Percentiles rank a stretch among this genome's conserved stretches.
Conservation (phyloP, 2,113 vertebrate species). For the Saiga tatarica region DNA sequence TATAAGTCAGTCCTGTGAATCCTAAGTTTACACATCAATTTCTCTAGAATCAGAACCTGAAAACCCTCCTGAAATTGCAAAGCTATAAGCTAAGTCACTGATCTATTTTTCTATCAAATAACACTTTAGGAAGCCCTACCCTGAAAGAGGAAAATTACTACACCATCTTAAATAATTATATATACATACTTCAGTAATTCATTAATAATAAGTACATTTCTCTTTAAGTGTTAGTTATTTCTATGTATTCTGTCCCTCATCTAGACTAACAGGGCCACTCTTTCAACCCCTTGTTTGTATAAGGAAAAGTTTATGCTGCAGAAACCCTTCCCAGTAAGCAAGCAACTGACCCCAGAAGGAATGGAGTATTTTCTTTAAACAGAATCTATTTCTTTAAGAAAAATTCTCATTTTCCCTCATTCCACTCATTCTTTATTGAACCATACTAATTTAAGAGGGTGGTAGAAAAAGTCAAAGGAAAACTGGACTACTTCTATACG, state of each 20-base stretch:
- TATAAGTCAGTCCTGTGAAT: not conserved
- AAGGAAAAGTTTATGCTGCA: not conserved
- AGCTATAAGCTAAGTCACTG: not conserved
- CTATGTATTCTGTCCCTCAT: conserved; percentile 19
- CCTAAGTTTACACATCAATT: not conserved
- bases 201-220: not conserved
- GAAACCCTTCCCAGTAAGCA: not conserved
- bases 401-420: not conserved
- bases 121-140: not conserved
- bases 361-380: not conserved
- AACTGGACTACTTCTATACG: not conserved
- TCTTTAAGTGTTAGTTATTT: not conserved
- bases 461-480: not conserved
- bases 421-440: not conserved
- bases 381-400: not conserved
- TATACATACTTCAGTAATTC: not conserved
- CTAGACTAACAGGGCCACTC: not conserved
- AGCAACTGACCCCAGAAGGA: not conserved
- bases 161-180: not conserved
- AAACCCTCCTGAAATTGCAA: not conserved
- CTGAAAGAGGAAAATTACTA: not conserved
- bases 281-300: not conserved
- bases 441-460: not conserved
- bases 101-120: not conserved
- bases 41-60: not conserved